A percentile compares a stretch with the other conserved stretches of the same genome.
These are phyloP conservation scores for Solea solea DNA, from an alignment of 2,113 vertebrate species.

Conservation along the genomic window DNA sequence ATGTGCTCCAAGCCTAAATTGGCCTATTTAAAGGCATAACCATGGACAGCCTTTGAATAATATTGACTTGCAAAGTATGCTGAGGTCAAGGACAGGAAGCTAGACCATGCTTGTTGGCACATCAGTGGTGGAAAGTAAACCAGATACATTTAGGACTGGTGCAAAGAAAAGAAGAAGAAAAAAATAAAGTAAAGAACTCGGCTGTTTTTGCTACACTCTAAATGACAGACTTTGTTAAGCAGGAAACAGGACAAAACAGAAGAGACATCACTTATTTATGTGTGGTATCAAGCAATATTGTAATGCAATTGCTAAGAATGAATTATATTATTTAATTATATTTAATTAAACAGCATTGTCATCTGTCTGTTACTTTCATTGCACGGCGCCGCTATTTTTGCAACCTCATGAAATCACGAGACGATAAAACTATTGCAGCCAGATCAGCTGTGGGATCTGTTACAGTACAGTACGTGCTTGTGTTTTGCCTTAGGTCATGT, in stretches of 20 bases:
- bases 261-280: slow-evolving; percentile 4
- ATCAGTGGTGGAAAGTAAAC: slow-evolving; percentile 68
- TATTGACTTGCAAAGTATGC: slow-evolving; percentile 81
- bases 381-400: slow-evolving; percentile 47
- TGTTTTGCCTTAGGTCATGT: background rate
- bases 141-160: slow-evolving; percentile 45
- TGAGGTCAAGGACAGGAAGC: slow-evolving; percentile 73
- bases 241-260: background rate
- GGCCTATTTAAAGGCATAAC: slow-evolving; percentile 84
- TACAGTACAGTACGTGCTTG: background rate
- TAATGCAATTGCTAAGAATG: slow-evolving; percentile 21
- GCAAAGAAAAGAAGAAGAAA: background rate
- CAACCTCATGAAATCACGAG: slow-evolving; percentile 42
- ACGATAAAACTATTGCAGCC: slow-evolving; percentile 50
- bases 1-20: slow-evolving; percentile 82
- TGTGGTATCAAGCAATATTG: slow-evolving; percentile 15
- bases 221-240: slow-evolving; percentile 21
- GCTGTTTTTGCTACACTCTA: slow-evolving; percentile 41
- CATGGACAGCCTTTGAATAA: slow-evolving; percentile 82
- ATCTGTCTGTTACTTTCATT: slow-evolving; percentile 30
- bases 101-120: slow-evolving; percentile 53
- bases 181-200: slow-evolving; percentile 44
- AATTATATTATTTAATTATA: slow-evolving; percentile 1
- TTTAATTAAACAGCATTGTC: slow-evolving; percentile 19
- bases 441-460: slow-evolving; percentile 22